Evolutionary conservation across 2,888 invertebrate species (phyloP).

Genomic region (Sarcophaga subvicina): DNA sequence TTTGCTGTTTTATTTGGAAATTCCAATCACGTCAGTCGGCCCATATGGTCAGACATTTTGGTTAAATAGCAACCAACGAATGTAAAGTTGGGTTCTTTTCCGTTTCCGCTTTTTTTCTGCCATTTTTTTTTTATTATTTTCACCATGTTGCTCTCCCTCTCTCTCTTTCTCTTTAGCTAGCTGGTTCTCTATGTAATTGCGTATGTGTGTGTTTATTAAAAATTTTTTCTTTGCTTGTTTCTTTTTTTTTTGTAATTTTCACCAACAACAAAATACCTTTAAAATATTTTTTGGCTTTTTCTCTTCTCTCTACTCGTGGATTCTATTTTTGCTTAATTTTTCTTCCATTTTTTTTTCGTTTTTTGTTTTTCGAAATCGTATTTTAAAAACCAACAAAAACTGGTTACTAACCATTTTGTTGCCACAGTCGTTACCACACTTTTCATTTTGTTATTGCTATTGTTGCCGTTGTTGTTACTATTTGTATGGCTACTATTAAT

Average conservation of each 20-base stretch:
- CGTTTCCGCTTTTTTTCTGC: constrained; percentile 59
- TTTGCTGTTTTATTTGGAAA: constrained; percentile 45
- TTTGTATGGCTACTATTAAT: constrained; percentile 41
- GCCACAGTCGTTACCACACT: constrained; percentile 66
- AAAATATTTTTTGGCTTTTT: constrained; percentile 55
- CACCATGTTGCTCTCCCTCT: constrained; percentile 23
- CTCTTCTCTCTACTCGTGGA: background rate
- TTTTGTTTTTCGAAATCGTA: background rate
- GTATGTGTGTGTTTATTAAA: constrained; percentile 3
- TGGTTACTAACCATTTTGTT: constrained; percentile 64
- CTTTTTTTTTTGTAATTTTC: constrained; percentile 37
- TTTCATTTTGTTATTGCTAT: constrained; percentile 48
- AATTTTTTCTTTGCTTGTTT: constrained; percentile 1
- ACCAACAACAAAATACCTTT: constrained; percentile 57
- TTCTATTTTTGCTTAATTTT: constrained; percentile 16
- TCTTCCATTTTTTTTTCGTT: background rate
- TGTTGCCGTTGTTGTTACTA: constrained; percentile 45
- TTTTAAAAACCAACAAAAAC: constrained; percentile 53
- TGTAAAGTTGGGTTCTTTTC: constrained; percentile 61
- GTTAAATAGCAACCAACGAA: constrained; percentile 62
- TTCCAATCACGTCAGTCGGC: constrained; percentile 65
- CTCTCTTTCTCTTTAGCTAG: background rate
- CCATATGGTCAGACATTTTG: constrained; percentile 66
- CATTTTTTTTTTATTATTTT: constrained; percentile 9
- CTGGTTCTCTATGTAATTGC: background rate